Percentiles rank a stretch among this genome's conserved stretches.
These are phyloP conservation scores for Scaptomyza hsui DNA, from an alignment of 1,140 invertebrate species.

Conservation along the genomic window DNA sequence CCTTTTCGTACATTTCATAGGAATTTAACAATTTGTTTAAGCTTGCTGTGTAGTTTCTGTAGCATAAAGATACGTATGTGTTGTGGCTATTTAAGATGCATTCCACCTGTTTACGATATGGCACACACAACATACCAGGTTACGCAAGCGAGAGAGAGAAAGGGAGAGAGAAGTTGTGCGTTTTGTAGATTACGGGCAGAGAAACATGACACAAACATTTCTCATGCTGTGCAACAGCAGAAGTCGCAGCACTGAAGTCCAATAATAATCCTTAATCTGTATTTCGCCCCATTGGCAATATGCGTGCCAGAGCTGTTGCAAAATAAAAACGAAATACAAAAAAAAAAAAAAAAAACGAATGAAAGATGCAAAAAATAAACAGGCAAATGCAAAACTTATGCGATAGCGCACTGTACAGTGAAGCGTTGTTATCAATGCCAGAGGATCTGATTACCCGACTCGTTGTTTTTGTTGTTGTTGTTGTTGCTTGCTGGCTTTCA, in stretches of 20 bases:
- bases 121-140: slow-evolving; percentile 35
- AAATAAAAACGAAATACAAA: too few species aligned
- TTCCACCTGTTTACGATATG: slow-evolving; percentile 19
- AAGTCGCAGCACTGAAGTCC: slow-evolving; percentile 3
- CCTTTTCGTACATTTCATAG: not conserved
- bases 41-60: not conserved
- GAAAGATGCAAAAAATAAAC: slow-evolving; percentile 1
- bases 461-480: slow-evolving; percentile 21
- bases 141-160: slow-evolving; percentile 35
- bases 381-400: slow-evolving; percentile 45
- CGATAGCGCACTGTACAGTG: slow-evolving; percentile 37
- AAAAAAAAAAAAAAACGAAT: slow-evolving; percentile 7
- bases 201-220: slow-evolving; percentile 65
- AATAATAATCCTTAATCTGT: slow-evolving; percentile 55
- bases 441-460: slow-evolving; percentile 53
- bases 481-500: slow-evolving; percentile 24
- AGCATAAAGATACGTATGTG: too few species aligned
- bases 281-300: slow-evolving; percentile 20
- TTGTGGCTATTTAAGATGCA: not conserved
- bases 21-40: slow-evolving; percentile 13
- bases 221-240: slow-evolving; percentile 51
- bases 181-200: slow-evolving; percentile 54
- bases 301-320: slow-evolving; percentile 47
- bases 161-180: slow-evolving; percentile 30
- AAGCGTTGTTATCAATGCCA: slow-evolving; percentile 61